These are phyloP conservation scores for Neodontobutis hainanensis DNA, from an alignment of 2,113 vertebrate genomes.

Conservation along the genomic window DNA sequence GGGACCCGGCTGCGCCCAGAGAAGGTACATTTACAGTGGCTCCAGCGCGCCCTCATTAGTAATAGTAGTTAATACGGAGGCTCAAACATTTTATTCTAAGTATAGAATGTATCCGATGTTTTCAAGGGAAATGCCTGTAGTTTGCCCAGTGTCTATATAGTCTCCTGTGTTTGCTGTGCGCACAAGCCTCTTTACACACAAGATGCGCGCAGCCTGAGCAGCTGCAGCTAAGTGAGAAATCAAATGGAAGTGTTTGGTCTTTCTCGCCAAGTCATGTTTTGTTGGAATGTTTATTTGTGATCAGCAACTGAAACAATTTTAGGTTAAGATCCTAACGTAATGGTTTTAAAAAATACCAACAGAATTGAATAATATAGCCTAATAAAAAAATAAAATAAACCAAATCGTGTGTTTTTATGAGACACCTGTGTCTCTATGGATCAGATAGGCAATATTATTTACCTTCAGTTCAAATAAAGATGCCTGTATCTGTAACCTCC, in stretches of 20 bases:
- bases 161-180: not conserved
- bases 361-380: too few species aligned
- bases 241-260: not conserved
- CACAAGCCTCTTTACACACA: not conserved
- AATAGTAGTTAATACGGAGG: not conserved
- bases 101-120: too few species aligned
- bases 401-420: too few species aligned
- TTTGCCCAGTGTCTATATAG: too few species aligned
- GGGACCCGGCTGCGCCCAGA: constrained; percentile 89
- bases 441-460: too few species aligned
- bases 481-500: not conserved
- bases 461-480: too few species aligned
- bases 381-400: too few species aligned
- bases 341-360: too few species aligned
- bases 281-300: not conserved
- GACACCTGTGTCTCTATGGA: too few species aligned
- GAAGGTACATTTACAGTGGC: constrained; percentile 83
- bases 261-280: not conserved
- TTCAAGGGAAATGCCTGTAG: too few species aligned
- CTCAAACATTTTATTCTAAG: not conserved
- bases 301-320: too few species aligned
- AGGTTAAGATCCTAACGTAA: too few species aligned
- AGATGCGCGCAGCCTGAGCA: not conserved
- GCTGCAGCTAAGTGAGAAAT: not conserved
- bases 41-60: not conserved